Evolutionary conservation across 2,113 vertebrate genomes (phyloP).

Genomic region (Corapipo altera): DNA sequence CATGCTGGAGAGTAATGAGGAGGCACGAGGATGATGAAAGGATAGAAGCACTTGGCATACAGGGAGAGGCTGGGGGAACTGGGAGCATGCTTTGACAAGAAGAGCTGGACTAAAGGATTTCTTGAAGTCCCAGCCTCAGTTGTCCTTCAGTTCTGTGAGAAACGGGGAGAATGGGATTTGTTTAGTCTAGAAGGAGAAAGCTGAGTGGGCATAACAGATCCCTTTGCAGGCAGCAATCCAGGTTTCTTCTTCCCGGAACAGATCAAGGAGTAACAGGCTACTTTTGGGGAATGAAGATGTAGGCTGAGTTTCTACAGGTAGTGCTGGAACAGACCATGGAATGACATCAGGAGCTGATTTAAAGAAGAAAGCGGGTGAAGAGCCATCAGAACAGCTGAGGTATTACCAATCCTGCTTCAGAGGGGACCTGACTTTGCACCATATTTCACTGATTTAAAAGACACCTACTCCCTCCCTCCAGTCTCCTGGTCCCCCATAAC

Average conservation of each 20-base stretch:
- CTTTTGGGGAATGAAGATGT: background rate
- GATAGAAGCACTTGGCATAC: background rate
- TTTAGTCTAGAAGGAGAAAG: background rate
- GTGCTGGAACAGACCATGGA: background rate
- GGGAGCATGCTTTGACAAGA: background rate
- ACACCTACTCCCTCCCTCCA: background rate
- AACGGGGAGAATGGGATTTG: background rate
- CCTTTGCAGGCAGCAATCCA: background rate
- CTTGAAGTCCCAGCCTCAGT: background rate
- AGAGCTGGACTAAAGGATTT: background rate
- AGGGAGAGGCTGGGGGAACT: background rate
- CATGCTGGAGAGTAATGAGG: background rate
- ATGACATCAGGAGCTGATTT: background rate
- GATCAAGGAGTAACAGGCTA: background rate
- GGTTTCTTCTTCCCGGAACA: background rate
- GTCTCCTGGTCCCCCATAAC: background rate
- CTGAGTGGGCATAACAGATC: background rate
- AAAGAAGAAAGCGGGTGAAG: background rate
- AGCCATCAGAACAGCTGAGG: background rate
- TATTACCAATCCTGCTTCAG: background rate
- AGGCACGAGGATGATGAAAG: background rate
- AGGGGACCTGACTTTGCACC: background rate
- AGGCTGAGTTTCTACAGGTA: background rate
- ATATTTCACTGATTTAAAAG: background rate
- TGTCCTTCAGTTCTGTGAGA: background rate